phyloP scores from a whole-genome alignment of 2,888 invertebrate genomes.

The Ochropacha duplaris region DNA sequence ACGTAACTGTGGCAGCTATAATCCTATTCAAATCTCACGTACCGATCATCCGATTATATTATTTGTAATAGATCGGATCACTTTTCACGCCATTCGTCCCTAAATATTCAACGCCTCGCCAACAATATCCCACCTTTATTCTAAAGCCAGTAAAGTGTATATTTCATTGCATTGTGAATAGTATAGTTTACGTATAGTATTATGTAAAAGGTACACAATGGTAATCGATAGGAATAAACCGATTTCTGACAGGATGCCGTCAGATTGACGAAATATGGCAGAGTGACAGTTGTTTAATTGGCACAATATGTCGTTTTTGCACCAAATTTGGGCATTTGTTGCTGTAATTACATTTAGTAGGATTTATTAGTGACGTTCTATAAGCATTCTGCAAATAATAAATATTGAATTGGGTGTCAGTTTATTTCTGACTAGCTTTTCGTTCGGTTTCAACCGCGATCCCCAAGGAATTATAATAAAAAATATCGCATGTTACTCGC shows the following conservation, averaged over 20 bases:
- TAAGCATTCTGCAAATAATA: too few relatives aligned
- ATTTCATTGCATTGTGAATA: neutral
- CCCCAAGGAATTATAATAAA: too few relatives aligned
- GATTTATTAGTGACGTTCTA: neutral
- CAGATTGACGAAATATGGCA: slow-evolving; percentile 29
- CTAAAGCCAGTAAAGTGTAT: neutral
- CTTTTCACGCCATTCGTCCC: slow-evolving; percentile 57
- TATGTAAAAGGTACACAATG: slow-evolving; percentile 38
- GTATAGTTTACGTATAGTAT: slow-evolving; percentile 20
- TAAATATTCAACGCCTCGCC: slow-evolving; percentile 45
- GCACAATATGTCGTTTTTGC: slow-evolving; percentile 20
- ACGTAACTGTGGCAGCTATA: slow-evolving; percentile 29
- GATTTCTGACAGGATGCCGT: slow-evolving; percentile 39
- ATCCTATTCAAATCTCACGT: slow-evolving; percentile 66
- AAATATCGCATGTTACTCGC: too few relatives aligned
- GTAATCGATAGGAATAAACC: slow-evolving; percentile 45
- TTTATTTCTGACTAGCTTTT: too few relatives aligned
- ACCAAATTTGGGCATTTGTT: neutral
- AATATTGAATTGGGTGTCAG: too few relatives aligned
- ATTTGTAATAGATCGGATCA: slow-evolving; percentile 70
- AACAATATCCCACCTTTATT: slow-evolving; percentile 32
- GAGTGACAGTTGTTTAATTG: slow-evolving; percentile 21
- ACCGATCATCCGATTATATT: slow-evolving; percentile 73
- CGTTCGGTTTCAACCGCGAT: too few relatives aligned
- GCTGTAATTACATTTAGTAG: neutral